phyloP scores from a whole-genome alignment of 2,888 invertebrate genomes.

The Mayetiola destructor region DNA sequence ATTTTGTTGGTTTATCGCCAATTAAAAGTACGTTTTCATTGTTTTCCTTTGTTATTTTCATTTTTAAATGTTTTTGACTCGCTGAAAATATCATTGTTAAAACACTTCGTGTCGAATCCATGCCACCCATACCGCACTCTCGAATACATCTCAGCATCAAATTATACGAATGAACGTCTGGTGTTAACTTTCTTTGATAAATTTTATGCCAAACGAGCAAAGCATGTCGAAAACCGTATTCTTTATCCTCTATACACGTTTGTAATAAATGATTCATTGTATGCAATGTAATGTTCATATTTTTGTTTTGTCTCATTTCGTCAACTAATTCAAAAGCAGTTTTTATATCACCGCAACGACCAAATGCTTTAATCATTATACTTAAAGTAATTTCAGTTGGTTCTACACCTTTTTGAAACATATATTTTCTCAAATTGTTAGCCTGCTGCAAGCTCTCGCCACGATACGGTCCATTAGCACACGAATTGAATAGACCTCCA shows the following conservation, averaged over 20 bases:
- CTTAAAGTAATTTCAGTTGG: constrained; percentile 68
- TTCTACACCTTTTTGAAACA: constrained; percentile 51
- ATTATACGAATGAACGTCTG: constrained; percentile 63
- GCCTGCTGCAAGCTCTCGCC: constrained; percentile 56
- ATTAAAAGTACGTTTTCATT: constrained; percentile 15
- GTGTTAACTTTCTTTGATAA: constrained; percentile 46
- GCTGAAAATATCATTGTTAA: constrained; percentile 29
- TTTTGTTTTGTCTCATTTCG: constrained; percentile 60
- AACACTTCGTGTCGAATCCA: constrained; percentile 42
- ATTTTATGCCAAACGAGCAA: constrained; percentile 78
- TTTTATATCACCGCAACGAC: constrained; percentile 60
- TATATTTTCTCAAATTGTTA: constrained; percentile 45
- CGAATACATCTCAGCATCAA: constrained; percentile 62
- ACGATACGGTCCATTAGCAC: constrained; percentile 52
- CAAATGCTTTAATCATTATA: constrained; percentile 85
- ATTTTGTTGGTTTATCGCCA: constrained; percentile 15
- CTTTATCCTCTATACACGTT: constrained; percentile 64
- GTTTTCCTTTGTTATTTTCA: constrained; percentile 8
- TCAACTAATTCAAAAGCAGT: constrained; percentile 71
- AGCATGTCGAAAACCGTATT: constrained; percentile 68
- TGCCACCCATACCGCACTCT: constrained; percentile 65
- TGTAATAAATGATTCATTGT: constrained; percentile 70
- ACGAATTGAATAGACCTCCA: constrained; percentile 77
- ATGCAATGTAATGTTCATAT: constrained; percentile 44
- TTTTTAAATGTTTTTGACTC: constrained; percentile 6